Evolutionary conservation across 2,797 vertebrate species (phyloP).

Genomic region (Aphelocoma californica): DNA sequence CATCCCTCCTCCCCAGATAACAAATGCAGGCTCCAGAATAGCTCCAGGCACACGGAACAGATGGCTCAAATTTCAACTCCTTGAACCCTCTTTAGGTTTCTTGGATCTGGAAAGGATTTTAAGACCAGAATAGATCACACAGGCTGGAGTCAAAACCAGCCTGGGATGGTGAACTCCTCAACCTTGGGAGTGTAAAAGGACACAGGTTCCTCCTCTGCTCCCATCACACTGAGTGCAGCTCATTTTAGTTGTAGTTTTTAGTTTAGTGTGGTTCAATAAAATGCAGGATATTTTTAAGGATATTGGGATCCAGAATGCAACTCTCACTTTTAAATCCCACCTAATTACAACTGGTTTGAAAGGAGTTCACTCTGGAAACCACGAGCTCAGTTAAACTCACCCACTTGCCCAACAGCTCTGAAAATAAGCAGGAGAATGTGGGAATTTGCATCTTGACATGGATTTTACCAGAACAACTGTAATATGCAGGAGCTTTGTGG

Average conservation of each 20-base stretch:
- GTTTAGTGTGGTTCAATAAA: background rate
- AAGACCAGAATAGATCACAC: background rate
- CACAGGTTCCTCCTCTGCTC: background rate
- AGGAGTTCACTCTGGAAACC: background rate
- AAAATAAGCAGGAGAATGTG: background rate
- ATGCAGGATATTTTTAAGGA: background rate
- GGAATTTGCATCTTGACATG: fast-evolving
- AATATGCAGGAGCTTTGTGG: fast-evolving
- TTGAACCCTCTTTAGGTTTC: background rate
- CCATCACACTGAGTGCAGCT: fast-evolving
- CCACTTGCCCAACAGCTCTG: background rate
- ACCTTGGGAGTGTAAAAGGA: fast-evolving
- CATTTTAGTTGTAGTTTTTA: fast-evolving
- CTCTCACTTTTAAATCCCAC: background rate
- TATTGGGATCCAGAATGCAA: background rate
- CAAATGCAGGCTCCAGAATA: background rate
- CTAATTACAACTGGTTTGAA: background rate
- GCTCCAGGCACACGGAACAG: background rate
- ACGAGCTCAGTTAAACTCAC: fast-evolving
- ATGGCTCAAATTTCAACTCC: background rate
- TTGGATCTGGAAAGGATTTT: background rate
- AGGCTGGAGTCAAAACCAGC: background rate
- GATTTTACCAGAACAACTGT: background rate
- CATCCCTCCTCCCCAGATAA: background rate
- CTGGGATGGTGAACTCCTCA: background rate